phyloP scores from a whole-genome alignment of 2,888 invertebrate genomes.

The Heteromyza rotundicornis region DNA sequence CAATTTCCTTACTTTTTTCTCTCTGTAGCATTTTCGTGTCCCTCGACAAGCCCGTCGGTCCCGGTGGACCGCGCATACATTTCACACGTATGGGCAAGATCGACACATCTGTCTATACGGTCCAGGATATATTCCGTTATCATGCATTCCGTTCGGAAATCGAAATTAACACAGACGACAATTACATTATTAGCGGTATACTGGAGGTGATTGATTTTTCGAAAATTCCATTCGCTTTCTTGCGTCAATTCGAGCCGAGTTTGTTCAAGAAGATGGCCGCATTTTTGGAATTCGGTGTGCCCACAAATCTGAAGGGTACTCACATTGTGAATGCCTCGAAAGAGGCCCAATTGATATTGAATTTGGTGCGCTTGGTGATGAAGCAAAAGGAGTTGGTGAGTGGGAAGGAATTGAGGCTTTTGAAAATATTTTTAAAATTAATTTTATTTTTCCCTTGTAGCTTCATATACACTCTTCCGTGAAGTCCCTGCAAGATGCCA shows the following conservation, averaged over 20 bases:
- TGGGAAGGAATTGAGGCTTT: not conserved
- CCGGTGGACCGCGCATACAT: conserved; percentile 64
- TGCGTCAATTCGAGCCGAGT: conserved; percentile 49
- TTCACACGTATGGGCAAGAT: conserved; percentile 64
- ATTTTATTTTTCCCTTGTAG: conserved; percentile 27
- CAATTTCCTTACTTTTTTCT: too few relatives aligned
- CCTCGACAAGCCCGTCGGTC: conserved; percentile 55
- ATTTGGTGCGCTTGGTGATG: conserved; percentile 51
- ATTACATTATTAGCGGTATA: conserved; percentile 66
- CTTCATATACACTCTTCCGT: conserved; percentile 51
- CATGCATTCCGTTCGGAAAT: conserved; percentile 53
- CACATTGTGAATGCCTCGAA: conserved; percentile 53
- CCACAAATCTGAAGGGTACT: conserved; percentile 49
- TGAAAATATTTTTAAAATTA: conserved; percentile 26
- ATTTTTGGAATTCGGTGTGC: conserved; percentile 49
- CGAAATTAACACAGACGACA: conserved; percentile 65
- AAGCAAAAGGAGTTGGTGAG: conserved; percentile 54
- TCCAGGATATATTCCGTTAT: conserved; percentile 51
- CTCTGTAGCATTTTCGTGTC: conserved; percentile 51
- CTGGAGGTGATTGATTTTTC: conserved; percentile 67
- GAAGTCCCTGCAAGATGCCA: conserved; percentile 60
- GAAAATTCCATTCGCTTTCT: conserved; percentile 51
- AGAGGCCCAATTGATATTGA: conserved; percentile 50
- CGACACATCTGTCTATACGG: conserved; percentile 47
- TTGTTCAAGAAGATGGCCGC: conserved; percentile 53